Evolutionary conservation across 2,888 invertebrate species (phyloP), one percentile per base, ranked within the genome.

Genomic region (Horisme vitalbata): DNA sequence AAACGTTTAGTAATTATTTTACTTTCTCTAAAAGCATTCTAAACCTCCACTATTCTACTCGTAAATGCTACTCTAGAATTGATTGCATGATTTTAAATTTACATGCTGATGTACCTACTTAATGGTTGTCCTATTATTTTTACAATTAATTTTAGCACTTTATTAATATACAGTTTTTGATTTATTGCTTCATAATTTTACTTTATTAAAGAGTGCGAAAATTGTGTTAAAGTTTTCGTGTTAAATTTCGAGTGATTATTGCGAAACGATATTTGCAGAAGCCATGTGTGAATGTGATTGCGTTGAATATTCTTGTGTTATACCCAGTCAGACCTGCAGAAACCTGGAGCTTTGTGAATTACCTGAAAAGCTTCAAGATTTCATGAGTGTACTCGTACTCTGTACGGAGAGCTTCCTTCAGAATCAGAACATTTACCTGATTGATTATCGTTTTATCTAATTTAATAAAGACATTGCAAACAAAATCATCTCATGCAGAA

Each of bases 21-120:
- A 60, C 20, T 64, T 66, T 50, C n/a, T 72, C 76, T 83, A 83
- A 67, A 76, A 83, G 81, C 77, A 67, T 61, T 69, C 79, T 79
- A 79, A 61, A 49, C 62, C 63, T 73, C 49, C 63, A 64, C 75
- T 72, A 76, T 65, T 66, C 79, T 80, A 79, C n/a, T n/a, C n/a
- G n/a, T n/a, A 66, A 64, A 76, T 76, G 77, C 81, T 67, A 53
- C 45, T 65, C 74, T 76, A 75, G 69, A 66, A 64, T 75, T n/a
- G n/a, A 74, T 72, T 65, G 51, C 53, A 61, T 54, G 53, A 72
- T 67, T 63, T 65, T 77, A 68, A 68, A 47, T 69, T 64, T 59
- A 66, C 81, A 83, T 83, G 82, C 81, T 59, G 55, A 61, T 61
- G 59, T 53, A 61, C 61, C 45, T 57, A 54, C 43, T 53, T 62